phyloP scores from a whole-genome alignment of 2,113 vertebrate species.

The Poeciliopsis occidentalis region DNA sequence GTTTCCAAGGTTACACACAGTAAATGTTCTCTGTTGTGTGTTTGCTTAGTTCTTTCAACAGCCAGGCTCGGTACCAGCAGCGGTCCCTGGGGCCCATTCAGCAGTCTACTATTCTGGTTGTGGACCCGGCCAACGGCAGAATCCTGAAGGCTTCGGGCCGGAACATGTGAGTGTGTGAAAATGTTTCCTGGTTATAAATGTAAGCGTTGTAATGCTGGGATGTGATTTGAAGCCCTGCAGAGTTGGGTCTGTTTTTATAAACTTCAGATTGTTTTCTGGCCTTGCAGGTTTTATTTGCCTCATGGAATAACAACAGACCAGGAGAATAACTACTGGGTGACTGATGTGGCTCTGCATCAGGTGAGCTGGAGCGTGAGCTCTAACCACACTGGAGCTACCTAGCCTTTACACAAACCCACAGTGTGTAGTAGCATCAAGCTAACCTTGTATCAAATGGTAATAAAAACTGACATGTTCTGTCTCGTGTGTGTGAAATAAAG shows the following conservation, averaged over 20 bases:
- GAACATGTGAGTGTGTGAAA: constrained; percentile 83
- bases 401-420: too few species aligned
- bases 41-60: constrained; percentile 88
- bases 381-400: too few species aligned
- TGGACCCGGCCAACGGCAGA: constrained; percentile 84
- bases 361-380: constrained; percentile 64
- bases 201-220: background rate
- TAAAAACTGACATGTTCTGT: too few species aligned
- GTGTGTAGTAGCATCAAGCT: too few species aligned
- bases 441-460: too few species aligned
- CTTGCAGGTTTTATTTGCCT: constrained; percentile 91
- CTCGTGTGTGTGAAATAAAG: too few species aligned
- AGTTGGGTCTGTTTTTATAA: background rate
- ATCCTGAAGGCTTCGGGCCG: constrained; percentile 87
- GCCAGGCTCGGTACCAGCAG: constrained; percentile 86
- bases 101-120: constrained; percentile 90
- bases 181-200: background rate
- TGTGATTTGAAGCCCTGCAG: background rate
- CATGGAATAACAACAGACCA: constrained; percentile 92
- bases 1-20: too few species aligned
- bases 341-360: constrained; percentile 98
- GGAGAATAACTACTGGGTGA: constrained; percentile 94
- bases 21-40: background rate
- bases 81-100: constrained; percentile 90
- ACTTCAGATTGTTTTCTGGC: constrained; percentile 11